phyloP scores from a whole-genome alignment of 2,797 vertebrate species.

The Centroberyx gerrardi region DNA sequence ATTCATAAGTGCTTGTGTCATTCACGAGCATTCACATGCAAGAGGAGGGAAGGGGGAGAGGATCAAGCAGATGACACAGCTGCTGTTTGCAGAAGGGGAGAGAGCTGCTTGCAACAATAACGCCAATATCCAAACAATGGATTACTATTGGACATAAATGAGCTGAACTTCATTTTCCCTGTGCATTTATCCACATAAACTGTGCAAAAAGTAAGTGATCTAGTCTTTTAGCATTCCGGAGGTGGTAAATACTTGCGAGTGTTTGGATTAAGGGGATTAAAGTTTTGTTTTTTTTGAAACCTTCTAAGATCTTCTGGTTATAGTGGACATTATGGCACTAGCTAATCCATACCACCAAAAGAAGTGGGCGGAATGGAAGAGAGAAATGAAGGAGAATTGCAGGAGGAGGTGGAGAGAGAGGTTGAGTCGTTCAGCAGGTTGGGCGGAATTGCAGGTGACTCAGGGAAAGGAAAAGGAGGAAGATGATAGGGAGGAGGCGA shows the following conservation, averaged over 20 bases:
- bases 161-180: background rate
- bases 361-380: constrained; percentile 42
- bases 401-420: constrained; percentile 36
- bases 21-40: constrained; percentile 19
- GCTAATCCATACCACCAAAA: constrained; percentile 16
- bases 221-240: background rate
- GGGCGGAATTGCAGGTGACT: background rate
- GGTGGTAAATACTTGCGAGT: background rate
- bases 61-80: constrained; percentile 36
- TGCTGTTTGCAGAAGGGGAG: constrained; percentile 41
- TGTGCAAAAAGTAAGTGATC: constrained; percentile 36
- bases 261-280: constrained; percentile 7
- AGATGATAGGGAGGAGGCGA: background rate
- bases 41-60: constrained; percentile 32
- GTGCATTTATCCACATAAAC: background rate
- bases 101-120: constrained; percentile 29
- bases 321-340: constrained; percentile 45
- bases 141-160: background rate
- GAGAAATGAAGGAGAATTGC: constrained; percentile 36
- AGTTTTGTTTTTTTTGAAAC: constrained; percentile 8
- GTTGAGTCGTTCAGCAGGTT: constrained; percentile 3
- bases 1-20: constrained; percentile 25
- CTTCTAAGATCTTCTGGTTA: background rate
- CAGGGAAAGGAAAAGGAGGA: background rate
- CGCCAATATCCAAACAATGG: constrained; percentile 25